These are phyloP conservation scores for Lophochroa leadbeateri DNA, from an alignment of 2,113 vertebrate genomes.

Conservation along the genomic window DNA sequence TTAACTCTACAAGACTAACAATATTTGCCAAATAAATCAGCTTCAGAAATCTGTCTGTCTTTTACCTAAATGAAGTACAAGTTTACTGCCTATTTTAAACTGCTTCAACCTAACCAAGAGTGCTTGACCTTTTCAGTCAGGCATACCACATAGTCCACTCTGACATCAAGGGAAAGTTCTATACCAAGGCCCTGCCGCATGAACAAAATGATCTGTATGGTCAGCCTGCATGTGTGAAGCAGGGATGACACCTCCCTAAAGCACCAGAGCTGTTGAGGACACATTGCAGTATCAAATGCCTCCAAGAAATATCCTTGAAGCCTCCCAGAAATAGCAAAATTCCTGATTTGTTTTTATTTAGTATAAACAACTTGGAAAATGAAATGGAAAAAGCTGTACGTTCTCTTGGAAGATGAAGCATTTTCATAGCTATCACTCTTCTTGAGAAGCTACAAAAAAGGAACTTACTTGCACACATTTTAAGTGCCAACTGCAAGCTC, in stretches of 20 bases:
- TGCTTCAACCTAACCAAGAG: neutral
- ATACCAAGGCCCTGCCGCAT: neutral
- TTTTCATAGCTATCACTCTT: neutral
- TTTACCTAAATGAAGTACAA: neutral
- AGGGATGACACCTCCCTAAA: neutral
- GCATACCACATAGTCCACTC: neutral
- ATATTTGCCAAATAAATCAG: neutral
- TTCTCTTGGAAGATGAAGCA: neutral
- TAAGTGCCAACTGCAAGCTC: neutral
- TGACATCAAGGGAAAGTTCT: slow-evolving; percentile 13
- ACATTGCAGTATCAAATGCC: neutral
- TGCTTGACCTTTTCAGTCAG: slow-evolving; percentile 11
- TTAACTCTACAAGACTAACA: neutral
- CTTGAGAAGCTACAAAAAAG: neutral
- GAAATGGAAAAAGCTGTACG: neutral
- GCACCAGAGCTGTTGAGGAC: neutral
- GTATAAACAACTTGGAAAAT: neutral
- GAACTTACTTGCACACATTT: neutral
- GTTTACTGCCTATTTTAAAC: slow-evolving; percentile 10
- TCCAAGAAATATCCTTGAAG: neutral
- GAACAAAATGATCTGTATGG: neutral
- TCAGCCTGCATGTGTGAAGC: neutral
- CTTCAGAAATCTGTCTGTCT: neutral
- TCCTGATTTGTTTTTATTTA: neutral
- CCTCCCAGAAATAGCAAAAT: neutral